Percentiles rank a stretch among this genome's conserved stretches.
These are phyloP conservation scores for Sinocyclocheilus anshuiensis DNA, from an alignment of 2,113 vertebrate genomes.

Conservation along the genomic window DNA sequence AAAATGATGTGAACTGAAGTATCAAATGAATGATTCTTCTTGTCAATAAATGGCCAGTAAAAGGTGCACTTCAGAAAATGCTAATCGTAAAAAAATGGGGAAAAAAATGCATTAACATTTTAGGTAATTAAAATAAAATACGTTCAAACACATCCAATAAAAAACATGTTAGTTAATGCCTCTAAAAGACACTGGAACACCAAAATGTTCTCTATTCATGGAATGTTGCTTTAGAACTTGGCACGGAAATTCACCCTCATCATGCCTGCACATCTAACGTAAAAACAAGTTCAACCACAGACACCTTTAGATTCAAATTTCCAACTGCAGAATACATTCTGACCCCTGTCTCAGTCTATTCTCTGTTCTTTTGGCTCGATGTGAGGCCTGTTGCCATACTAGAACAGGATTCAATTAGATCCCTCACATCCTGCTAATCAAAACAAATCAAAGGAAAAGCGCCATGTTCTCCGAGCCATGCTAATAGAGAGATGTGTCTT, in stretches of 20 bases:
- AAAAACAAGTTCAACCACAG: not conserved
- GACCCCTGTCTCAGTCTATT: slow-evolving; percentile 17
- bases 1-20: not conserved
- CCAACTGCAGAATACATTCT: slow-evolving; percentile 28
- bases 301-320: slow-evolving; percentile 17
- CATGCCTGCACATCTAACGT: not conserved
- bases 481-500: slow-evolving; percentile 51
- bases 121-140: too few species aligned
- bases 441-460: slow-evolving; percentile 54
- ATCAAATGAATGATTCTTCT: not conserved
- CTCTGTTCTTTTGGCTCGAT: slow-evolving; percentile 42
- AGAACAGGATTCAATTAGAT: slow-evolving; percentile 52
- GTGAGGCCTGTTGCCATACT: slow-evolving; percentile 50
- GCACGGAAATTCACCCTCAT: not conserved
- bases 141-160: too few species aligned
- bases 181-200: too few species aligned
- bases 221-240: not conserved
- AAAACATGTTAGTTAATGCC: too few species aligned
- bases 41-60: not conserved
- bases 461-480: slow-evolving; percentile 41
- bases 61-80: not conserved
- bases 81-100: too few species aligned
- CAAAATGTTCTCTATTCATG: too few species aligned
- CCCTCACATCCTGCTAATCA: slow-evolving; percentile 56
- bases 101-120: too few species aligned